phyloP scores from a whole-genome alignment of 2,797 vertebrate species.

The Pelodytes ibericus region DNA sequence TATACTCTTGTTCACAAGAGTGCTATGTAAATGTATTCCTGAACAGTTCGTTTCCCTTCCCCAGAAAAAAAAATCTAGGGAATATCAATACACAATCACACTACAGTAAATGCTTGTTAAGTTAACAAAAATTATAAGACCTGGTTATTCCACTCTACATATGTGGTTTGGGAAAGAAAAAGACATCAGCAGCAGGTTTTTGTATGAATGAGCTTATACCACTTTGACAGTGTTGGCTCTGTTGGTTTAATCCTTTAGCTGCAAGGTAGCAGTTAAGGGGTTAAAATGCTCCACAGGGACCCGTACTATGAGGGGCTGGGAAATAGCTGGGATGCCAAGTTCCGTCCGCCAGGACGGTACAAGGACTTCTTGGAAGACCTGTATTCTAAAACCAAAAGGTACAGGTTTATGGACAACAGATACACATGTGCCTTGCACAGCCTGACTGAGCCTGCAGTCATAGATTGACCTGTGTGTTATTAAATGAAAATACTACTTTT shows the following conservation, averaged over 20 bases:
- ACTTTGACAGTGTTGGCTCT: slow-evolving; percentile 75
- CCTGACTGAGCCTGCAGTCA: slow-evolving; percentile 91
- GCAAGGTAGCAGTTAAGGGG: slow-evolving; percentile 50
- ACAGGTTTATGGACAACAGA: slow-evolving; percentile 74
- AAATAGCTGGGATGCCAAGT: slow-evolving; percentile 73
- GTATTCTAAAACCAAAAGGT: slow-evolving; percentile 76
- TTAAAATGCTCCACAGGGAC: slow-evolving; percentile 74
- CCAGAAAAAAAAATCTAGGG: slow-evolving; percentile 69
- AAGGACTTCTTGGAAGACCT: slow-evolving; percentile 79
- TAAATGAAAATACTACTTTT: slow-evolving; percentile 71
- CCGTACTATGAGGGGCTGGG: slow-evolving; percentile 73
- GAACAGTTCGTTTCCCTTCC: slow-evolving; percentile 72
- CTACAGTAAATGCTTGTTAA: slow-evolving; percentile 97
- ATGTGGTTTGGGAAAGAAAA: slow-evolving; percentile 76
- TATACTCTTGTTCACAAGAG: slow-evolving; percentile 76
- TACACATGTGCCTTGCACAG: slow-evolving; percentile 73
- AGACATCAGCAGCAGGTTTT: slow-evolving; percentile 91
- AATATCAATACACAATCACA: slow-evolving; percentile 87
- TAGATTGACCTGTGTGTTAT: slow-evolving; percentile 72
- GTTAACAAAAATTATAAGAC: slow-evolving; percentile 89
- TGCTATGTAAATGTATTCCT: slow-evolving; percentile 80
- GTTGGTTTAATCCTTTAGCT: slow-evolving; percentile 60
- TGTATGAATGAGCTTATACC: slow-evolving; percentile 85
- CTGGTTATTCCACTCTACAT: slow-evolving; percentile 88
- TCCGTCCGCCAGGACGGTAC: slow-evolving; percentile 69